Base-by-base conservation (phyloP, 35 echinoderm and acorn worm genomes). In the Diadema setosum region DNA sequence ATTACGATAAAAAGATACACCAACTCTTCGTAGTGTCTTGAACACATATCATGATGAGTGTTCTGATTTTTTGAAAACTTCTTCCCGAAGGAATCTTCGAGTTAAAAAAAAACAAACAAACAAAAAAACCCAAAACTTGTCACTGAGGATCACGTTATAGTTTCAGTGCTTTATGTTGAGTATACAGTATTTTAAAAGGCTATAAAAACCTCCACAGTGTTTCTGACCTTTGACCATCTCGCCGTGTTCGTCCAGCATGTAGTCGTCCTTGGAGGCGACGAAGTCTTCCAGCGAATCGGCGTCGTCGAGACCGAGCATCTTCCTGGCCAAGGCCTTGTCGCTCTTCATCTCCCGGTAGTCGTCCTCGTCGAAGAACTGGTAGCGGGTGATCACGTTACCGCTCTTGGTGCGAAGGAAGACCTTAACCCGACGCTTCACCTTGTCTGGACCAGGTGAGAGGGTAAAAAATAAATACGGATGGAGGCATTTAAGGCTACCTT, bases 141-240 rank as follows among this genome's bases (percentile, higher is more conserved):
- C n/a, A n/a, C n/a, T n/a, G n/a, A n/a, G n/a, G n/a, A n/a, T n/a
- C n/a, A n/a, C n/a, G n/a, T n/a, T n/a, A n/a, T n/a, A n/a, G n/a
- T n/a, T n/a, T n/a, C n/a, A n/a, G n/a, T n/a, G n/a, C n/a, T n/a
- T n/a, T n/a, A n/a, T n/a, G n/a, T n/a, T n/a, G n/a, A n/a, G n/a
- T n/a, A n/a, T n/a, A n/a, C n/a, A n/a, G n/a, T n/a, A n/a, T n/a
- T n/a, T n/a, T n/a, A n/a, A n/a, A n/a, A n/a, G n/a, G n/a, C n/a
- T 5, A 25, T 3, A 50, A 83, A 7, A 15, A 9, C 15, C 3
- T 61, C 27, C 16, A 4, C 17, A 1, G n/a, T n/a, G n/a, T n/a
- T n/a, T n/a, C 80, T 84, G 45, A 97, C 95, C 87, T 97, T 97
- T 90, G 32, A 97, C 87, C 44, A 93, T 81, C 17, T 80, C 61